A percentile compares a stretch with the other conserved stretches of the same genome.
Evolutionary conservation across 2,797 vertebrate species (phyloP).

Genomic region (Sebastiscus tertius): DNA sequence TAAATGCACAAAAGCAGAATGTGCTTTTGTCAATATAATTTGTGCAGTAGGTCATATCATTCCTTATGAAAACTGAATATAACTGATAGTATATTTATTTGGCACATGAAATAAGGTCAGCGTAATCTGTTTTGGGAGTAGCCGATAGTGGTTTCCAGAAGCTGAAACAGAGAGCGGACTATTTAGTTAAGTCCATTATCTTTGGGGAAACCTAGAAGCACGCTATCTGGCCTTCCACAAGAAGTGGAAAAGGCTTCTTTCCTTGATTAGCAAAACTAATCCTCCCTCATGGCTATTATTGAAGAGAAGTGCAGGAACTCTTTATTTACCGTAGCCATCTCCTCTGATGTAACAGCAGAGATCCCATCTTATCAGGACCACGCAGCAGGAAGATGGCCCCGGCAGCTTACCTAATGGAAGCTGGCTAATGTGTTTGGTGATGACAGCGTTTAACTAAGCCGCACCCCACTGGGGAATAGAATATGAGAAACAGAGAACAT

Average conservation of each 20-base stretch:
- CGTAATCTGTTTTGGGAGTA: neutral
- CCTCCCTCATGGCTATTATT: conserved; percentile 50
- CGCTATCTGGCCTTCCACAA: conserved; percentile 40
- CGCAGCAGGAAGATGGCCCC: conserved; percentile 71
- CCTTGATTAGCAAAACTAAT: conserved; percentile 66
- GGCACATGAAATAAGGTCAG: conserved; percentile 16
- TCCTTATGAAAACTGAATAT: neutral
- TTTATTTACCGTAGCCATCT: conserved; percentile 67
- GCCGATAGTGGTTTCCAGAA: neutral
- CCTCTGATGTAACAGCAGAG: conserved; percentile 55
- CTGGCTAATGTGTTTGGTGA: conserved; percentile 61
- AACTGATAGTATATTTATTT: neutral
- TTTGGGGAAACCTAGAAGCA: conserved; percentile 16
- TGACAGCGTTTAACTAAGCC: conserved; percentile 52
- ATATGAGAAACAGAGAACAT: conserved; percentile 23
- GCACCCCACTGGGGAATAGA: conserved; percentile 34
- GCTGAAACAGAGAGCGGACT: conserved; percentile 31
- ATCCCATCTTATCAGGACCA: conserved; percentile 71
- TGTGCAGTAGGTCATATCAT: neutral
- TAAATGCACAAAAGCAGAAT: neutral
- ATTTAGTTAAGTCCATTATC: conserved; percentile 29
- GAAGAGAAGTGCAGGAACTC: conserved; percentile 66
- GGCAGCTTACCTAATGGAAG: conserved; percentile 66
- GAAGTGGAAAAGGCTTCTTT: conserved; percentile 34
- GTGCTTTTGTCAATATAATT: neutral